Evolutionary conservation across 2,113 vertebrate species (phyloP), one percentile per base, ranked within the genome.

Genomic region (Sebastes fasciatus): DNA sequence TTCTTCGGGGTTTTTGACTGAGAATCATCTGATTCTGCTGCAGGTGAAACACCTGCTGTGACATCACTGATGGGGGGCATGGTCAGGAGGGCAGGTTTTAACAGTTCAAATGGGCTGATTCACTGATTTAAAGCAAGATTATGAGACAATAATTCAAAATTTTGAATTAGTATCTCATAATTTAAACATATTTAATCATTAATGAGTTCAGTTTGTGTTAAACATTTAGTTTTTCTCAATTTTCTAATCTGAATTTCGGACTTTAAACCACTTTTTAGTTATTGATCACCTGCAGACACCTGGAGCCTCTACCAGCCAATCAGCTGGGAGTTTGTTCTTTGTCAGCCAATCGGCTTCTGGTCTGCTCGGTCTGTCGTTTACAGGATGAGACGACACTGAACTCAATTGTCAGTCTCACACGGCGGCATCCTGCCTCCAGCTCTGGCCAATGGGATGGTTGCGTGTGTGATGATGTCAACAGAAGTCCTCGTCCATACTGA

Each of bases 401-500:
- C 34, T 34, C 34, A 34, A 34, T 34, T 34, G 34, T 34, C 34
- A 34, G 34, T 34, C 34, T 34, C 34, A 34, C 34, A 34, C 34
- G 34, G 34, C 34, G 34, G 34, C 34, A 34, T 34, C 34, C 34
- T 34, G 34, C 34, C 34, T 34, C 34, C 34, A 34, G 34, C 34
- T 34, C 34, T 49, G 48, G 48, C 2, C 12, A 49, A 49, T 13
- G 48, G 48, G 10, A 13, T 13, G 10, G 10, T 13, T 4, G 48
- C 4, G 0, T 26, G 6, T 2, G 9, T 19, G 13, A 23, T 43
- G 73, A 75, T 13, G 6, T 57, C 85, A 69, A 12, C 48, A 92
- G 72, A 89, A 76, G 77, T 97, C 97, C n/a, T 97, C 96, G 86
- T 97, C 96, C 96, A 97, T 97, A 92, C 96, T 97, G 89, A 96